Evolutionary conservation across 2,888 invertebrate genomes (phyloP).

Genomic region (Pyrrhia umbra): DNA sequence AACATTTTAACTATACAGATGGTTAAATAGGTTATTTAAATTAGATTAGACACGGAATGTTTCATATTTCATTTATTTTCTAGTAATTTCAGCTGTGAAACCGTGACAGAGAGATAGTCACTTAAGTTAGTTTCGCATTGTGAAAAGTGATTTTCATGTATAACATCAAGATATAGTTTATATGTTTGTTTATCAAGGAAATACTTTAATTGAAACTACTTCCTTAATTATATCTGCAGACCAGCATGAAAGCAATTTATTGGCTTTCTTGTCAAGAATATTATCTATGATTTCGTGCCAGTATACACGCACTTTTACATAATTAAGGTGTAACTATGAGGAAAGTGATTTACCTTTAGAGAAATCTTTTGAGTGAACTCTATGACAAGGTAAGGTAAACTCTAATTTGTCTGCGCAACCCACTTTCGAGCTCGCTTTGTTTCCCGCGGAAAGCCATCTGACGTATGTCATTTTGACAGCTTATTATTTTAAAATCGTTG

Average conservation of each 20-base stretch:
- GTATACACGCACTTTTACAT: conserved; percentile 37
- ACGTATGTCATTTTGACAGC: conserved; percentile 74
- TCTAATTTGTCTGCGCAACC: conserved; percentile 74
- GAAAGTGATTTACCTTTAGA: conserved; percentile 59
- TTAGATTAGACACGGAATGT: background rate
- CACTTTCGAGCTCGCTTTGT: conserved; percentile 78
- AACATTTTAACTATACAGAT: background rate
- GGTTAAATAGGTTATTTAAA: background rate
- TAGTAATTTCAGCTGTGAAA: no score
- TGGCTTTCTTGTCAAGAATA: conserved; percentile 25
- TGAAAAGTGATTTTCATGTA: background rate
- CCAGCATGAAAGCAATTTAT: conserved; percentile 19
- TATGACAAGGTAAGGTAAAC: conserved; percentile 66
- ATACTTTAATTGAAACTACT: background rate
- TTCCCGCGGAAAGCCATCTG: conserved; percentile 74
- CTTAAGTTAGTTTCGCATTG: no score
- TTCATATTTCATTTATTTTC: no score
- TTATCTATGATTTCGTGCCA: conserved; percentile 11
- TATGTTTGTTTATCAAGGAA: background rate
- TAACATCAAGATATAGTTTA: background rate
- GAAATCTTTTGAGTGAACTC: conserved; percentile 62
- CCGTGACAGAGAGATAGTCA: no score
- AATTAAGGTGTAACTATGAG: conserved; percentile 39
- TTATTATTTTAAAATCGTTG: conserved; percentile 67
- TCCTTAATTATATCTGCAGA: background rate